Evolutionary conservation across 2,797 vertebrate species (phyloP), one percentile per base, ranked within the genome.

Genomic region (Anas flavirostris): DNA sequence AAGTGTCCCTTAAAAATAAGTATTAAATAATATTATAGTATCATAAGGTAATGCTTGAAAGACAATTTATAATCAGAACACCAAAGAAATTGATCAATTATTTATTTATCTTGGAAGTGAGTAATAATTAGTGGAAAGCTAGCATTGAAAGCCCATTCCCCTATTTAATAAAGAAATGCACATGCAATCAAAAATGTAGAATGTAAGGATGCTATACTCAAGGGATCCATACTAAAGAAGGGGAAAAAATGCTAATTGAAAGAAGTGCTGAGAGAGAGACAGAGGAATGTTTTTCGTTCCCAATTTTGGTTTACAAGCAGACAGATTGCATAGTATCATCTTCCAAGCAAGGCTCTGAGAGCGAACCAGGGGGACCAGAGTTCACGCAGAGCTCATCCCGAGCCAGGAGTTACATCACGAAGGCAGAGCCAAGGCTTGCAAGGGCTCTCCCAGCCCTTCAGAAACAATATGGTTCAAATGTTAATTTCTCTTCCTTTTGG

Each of bases 401-500:
- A 1, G 56, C 74, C n/a, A 85, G 83, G 19, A 90, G 67, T 88
- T 60, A 78, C 91, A 72, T 96, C 76, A 80, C 33, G 17, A 44
- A 69, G 44, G 86, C 68, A 87, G 52, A 74, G 82, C 81, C 90
- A 48, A 72, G 74, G 50, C 90, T 90, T 6, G 15, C 83, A 18
- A 55, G 91, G 59, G 77, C 73, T 78, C 59, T 90, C 89, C 82
- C 95, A 94, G 81, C 81, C 94, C 85, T 94, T 90, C 86, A 78
- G 74, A 86, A 96, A 97, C 94, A 96, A 87, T 88, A 79, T 29
- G 94, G 93, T 98, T 97, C 97, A 90, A 93, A 91, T 88, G 96
- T 95, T 94, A 94, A 96, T 97, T 96, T 96, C 95, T 94, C 91
- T 97, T 97, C 97, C 95, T 96, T 91, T 97, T 96, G 86, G 88